These are phyloP conservation scores for Cepaea nemoralis DNA, from an alignment of 1,140 invertebrate genomes.

Conservation along the genomic window DNA sequence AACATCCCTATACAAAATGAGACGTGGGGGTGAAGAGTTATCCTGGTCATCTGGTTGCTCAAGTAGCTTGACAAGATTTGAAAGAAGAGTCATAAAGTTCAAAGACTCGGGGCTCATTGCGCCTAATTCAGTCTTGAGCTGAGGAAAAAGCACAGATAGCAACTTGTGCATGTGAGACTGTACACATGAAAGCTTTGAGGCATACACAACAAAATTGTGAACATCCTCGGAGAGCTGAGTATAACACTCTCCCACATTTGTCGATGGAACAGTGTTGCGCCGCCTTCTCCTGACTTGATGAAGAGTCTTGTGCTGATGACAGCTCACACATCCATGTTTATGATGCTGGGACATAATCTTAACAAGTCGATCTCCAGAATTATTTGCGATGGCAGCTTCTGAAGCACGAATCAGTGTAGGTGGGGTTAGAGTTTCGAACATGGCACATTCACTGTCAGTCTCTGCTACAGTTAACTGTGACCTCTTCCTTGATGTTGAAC, in stretches of 20 bases:
- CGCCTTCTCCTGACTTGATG: neutral
- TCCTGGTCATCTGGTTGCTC: slow-evolving; percentile 22
- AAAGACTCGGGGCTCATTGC: slow-evolving; percentile 41
- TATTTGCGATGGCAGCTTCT: slow-evolving; percentile 6
- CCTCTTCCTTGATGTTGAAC: slow-evolving; percentile 20
- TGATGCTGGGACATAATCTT: neutral
- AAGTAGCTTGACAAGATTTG: slow-evolving; percentile 39
- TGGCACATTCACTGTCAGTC: neutral
- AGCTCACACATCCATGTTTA: neutral
- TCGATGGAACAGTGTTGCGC: slow-evolving; percentile 23
- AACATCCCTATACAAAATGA: neutral
- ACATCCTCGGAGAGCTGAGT: slow-evolving; percentile 10
- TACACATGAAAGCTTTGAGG: slow-evolving; percentile 34
- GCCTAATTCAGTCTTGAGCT: slow-evolving; percentile 31
- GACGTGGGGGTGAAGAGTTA: neutral
- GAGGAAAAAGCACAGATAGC: slow-evolving; percentile 45
- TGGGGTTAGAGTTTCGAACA: neutral
- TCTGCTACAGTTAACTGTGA: neutral
- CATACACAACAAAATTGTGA: slow-evolving; percentile 35
- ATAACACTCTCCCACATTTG: slow-evolving; percentile 3
- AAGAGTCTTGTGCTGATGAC: neutral
- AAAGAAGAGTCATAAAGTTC: slow-evolving; percentile 32
- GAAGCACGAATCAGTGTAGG: neutral
- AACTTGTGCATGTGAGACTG: slow-evolving; percentile 40
- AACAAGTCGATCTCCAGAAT: neutral